These are phyloP conservation scores for Lasius fuliginosus DNA, from an alignment of 2,888 invertebrate genomes.

Conservation along the genomic window DNA sequence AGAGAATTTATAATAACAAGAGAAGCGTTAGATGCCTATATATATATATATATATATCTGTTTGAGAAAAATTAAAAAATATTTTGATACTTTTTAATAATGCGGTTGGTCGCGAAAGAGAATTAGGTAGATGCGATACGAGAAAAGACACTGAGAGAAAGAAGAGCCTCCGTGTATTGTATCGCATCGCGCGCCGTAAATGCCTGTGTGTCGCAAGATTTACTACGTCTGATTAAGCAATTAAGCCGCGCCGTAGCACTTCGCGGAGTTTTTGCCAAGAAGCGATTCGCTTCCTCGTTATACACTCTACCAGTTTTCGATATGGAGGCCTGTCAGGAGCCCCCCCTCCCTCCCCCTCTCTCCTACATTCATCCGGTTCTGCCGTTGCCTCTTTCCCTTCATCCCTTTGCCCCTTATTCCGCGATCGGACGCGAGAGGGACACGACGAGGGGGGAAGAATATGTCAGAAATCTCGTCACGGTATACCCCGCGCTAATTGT, in stretches of 20 bases:
- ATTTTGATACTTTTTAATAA: constrained; percentile 35
- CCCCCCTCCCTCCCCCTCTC: constrained; percentile 12
- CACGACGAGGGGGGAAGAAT: constrained; percentile 61
- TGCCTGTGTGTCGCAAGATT: constrained; percentile 83
- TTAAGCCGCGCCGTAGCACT: constrained; percentile 78
- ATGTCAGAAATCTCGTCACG: constrained; percentile 78
- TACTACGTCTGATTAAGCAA: constrained; percentile 85
- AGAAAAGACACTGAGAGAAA: neutral
- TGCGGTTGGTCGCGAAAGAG: neutral
- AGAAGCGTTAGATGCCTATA: neutral
- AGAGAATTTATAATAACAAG: neutral
- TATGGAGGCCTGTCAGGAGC: constrained; percentile 63
- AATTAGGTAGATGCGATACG: neutral
- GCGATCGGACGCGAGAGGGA: constrained; percentile 49
- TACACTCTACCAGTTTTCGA: constrained; percentile 70
- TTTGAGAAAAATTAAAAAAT: constrained; percentile 16
- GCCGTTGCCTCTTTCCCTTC: constrained; percentile 36
- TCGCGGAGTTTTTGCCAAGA: constrained; percentile 75
- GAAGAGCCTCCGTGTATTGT: neutral
- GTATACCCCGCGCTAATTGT: constrained; percentile 74
- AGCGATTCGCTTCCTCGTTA: constrained; percentile 76
- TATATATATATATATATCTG: neutral
- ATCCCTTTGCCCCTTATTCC: constrained; percentile 18
- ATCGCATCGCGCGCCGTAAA: constrained; percentile 74
- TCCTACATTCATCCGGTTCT: constrained; percentile 26